Evolutionary conservation across 2,888 invertebrate species (phyloP), one percentile per base, ranked within the genome.

Genomic region (Caenorhabditis panamensis): DNA sequence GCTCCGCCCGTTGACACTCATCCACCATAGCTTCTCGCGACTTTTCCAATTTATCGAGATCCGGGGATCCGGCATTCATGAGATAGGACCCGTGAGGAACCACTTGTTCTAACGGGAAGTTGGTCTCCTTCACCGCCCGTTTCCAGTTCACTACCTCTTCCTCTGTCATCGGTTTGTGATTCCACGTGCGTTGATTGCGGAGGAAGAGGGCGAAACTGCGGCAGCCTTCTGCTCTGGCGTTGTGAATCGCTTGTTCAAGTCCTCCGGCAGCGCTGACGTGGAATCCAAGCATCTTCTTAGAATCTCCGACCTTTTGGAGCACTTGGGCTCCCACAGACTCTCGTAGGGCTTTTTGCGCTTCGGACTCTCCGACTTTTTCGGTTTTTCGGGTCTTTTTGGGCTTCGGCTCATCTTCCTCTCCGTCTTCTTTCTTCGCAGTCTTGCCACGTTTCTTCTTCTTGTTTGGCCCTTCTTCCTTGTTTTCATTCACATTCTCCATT

Each of bases 1-100:
- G 88, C 79, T 93, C 92, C 85, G 92, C 92, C 26, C 92, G 85
- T 79, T 89, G 87, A 18, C 92, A 88, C 75, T 93, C 93, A 82
- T 92, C 92, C 18, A 92, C 78, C 61, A 93, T 86, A 16, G 90
- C 88, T 5, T 41, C 24, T 47, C 82, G 59, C 22, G 82, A 85
- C 80, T 88, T 89, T 53, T 86, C 78, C 64, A 92, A 86, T 8
- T 88, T 90, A 8, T 91, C 92, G 8, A 84, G 77, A 68, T 92
- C 90, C 2, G 92, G 91, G 3, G 92, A 91, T 5, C 92, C 93
- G 69, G 91, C 91, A 87, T 92, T 93, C 84, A 93, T 85, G 51
- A 93, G 86, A 82, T 92, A 92, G 0, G 92, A 92, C 1, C 92
- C 92, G 80, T 86, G 92, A 75, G 87, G 91, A 26, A 90, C 89